A percentile compares a stretch with the other conserved stretches of the same genome.
Evolutionary conservation across 1,140 invertebrate genomes (phyloP).

Genomic region (Oryzaephilus surinamensis): DNA sequence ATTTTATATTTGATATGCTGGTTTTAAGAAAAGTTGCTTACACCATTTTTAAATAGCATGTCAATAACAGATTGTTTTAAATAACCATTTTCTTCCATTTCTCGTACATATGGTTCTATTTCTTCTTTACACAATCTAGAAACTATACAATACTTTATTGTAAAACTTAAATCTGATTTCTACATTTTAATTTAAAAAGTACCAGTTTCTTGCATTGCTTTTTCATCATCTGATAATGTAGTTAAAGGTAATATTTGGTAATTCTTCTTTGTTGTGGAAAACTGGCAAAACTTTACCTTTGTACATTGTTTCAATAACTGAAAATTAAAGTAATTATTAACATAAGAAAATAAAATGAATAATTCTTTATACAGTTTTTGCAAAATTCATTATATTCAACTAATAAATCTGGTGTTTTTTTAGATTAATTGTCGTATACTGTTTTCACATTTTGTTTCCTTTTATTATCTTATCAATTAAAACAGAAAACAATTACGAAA

Average conservation of each 20-base stretch:
- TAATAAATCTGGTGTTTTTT: too few species aligned
- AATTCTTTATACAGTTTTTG: too few species aligned
- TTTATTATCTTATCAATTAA: too few species aligned
- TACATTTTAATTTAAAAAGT: constrained; percentile 22
- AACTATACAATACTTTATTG: constrained; percentile 46
- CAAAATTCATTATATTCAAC: too few species aligned
- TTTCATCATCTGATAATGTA: constrained; percentile 62
- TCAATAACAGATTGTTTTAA: constrained; percentile 63
- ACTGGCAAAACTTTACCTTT: too few species aligned
- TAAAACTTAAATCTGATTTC: constrained; percentile 4
- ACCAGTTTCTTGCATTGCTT: constrained; percentile 70
- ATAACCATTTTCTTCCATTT: constrained; percentile 84
- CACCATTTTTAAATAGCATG: constrained; percentile 74
- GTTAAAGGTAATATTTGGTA: constrained; percentile 43
- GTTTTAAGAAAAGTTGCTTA: constrained; percentile 38
- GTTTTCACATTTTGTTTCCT: too few species aligned
- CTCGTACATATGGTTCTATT: constrained; percentile 73
- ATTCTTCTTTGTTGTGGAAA: background rate
- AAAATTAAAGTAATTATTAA: too few species aligned
- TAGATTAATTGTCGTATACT: too few species aligned
- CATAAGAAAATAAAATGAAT: too few species aligned
- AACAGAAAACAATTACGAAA: too few species aligned
- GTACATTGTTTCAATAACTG: too few species aligned
- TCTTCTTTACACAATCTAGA: constrained; percentile 77
- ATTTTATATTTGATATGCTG: background rate